phyloP scores from a whole-genome alignment of 2,888 invertebrate species.

The Cyaniris semiargus region DNA sequence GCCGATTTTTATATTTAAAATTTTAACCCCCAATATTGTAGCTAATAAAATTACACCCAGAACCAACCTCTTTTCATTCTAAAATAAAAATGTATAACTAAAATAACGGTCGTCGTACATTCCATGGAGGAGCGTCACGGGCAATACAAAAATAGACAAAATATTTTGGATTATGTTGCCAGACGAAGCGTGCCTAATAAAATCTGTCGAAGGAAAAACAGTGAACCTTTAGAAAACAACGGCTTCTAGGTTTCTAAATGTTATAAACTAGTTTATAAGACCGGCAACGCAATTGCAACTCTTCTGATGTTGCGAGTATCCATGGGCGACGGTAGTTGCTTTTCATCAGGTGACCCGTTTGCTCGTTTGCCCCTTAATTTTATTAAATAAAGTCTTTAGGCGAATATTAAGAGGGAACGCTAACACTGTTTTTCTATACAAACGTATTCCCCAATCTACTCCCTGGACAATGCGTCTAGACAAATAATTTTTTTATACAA shows the following conservation, averaged over 20 bases:
- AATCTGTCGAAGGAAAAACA: conserved; percentile 35
- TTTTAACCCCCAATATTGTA: not conserved
- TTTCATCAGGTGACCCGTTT: no score
- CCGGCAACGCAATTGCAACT: no score
- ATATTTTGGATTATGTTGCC: conserved; percentile 73
- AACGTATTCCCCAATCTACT: no score
- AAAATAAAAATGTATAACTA: conserved; percentile 55
- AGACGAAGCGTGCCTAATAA: conserved; percentile 50
- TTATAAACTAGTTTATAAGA: not conserved
- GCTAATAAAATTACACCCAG: not conserved
- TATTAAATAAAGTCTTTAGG: no score
- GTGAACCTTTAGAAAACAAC: not conserved
- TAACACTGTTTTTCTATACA: no score
- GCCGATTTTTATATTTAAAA: no score
- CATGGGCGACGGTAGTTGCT: no score
- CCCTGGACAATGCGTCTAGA: no score
- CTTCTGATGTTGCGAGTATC: no score
- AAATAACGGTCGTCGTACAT: conserved; percentile 67
- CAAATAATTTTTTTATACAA: no score
- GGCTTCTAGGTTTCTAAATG: not conserved
- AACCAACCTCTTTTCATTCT: conserved; percentile 35
- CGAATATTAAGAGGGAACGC: no score
- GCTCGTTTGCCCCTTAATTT: no score
- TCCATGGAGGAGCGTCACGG: conserved; percentile 64
- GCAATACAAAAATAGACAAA: conserved; percentile 64